Conservation (phyloP, 2,113 vertebrate genomes). For the Phoenicopterus ruber region DNA sequence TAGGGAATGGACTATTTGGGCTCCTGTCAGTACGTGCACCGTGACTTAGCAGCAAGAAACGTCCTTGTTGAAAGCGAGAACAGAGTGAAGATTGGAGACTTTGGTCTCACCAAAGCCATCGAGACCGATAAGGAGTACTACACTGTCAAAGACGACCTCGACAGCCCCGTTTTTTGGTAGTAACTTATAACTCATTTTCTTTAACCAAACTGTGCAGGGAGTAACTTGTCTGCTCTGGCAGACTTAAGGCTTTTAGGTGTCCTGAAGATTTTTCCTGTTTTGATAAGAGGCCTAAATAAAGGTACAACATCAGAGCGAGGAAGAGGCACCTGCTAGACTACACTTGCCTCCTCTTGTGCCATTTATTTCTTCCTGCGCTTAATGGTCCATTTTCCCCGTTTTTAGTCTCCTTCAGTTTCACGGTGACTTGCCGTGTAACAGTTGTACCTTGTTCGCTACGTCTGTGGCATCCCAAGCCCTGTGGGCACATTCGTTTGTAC, state of each 20-base stretch:
- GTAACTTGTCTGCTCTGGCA: background rate
- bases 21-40: conserved; percentile 90
- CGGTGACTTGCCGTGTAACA: background rate
- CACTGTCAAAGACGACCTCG: conserved; percentile 91
- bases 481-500: accelerated
- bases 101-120: conserved; percentile 95
- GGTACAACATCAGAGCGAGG: background rate
- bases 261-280: accelerated
- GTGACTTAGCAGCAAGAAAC: conserved; percentile 93
- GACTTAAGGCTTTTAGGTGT: background rate
- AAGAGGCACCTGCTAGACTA: background rate
- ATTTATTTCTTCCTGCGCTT: background rate
- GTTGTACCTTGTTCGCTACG: accelerated
- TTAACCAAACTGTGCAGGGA: background rate
- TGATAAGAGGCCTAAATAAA: background rate
- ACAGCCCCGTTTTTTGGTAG: conserved; percentile 97
- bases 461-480: background rate
- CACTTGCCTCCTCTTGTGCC: accelerated
- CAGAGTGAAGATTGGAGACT: conserved; percentile 96
- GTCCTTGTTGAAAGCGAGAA: conserved; percentile 93
- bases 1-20: conserved; percentile 97
- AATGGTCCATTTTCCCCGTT: accelerated
- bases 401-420: background rate
- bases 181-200: accelerated
- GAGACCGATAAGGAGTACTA: conserved; percentile 95